Evolutionary conservation across 1,140 invertebrate genomes (phyloP).

Genomic region (Euura saliciscinereae): DNA sequence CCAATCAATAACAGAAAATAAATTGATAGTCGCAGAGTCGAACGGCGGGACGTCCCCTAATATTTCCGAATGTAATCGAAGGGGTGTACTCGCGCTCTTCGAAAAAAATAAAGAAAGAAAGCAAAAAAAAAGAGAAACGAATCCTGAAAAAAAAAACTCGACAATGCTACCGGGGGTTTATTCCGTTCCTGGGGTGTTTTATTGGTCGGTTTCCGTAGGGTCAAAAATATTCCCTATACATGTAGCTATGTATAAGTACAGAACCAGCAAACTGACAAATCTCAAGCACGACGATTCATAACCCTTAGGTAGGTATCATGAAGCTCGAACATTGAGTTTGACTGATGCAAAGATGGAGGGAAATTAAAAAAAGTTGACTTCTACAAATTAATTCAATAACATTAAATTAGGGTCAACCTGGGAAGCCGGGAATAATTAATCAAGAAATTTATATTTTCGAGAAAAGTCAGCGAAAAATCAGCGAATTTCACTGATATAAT

Average conservation of each 20-base stretch:
- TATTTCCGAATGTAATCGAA: slow-evolving; percentile 63
- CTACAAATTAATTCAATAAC: too few relatives aligned
- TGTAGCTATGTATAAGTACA: neutral
- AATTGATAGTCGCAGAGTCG: slow-evolving; percentile 57
- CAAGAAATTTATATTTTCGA: too few relatives aligned
- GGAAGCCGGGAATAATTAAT: too few relatives aligned
- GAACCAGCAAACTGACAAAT: neutral
- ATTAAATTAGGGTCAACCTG: too few relatives aligned
- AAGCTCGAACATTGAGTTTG: too few relatives aligned
- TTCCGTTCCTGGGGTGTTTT: neutral
- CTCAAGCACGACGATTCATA: neutral
- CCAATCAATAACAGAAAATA: slow-evolving; percentile 54
- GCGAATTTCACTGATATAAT: too few relatives aligned
- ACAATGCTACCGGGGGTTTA: neutral
- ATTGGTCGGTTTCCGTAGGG: slow-evolving; percentile 6
- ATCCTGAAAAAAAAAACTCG: neutral
- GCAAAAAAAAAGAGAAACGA: neutral
- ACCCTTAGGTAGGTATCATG: too few relatives aligned
- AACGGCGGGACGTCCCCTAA: slow-evolving; percentile 61
- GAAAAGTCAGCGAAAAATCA: too few relatives aligned
- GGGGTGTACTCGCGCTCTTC: slow-evolving; percentile 50
- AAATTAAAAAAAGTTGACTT: too few relatives aligned
- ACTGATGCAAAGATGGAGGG: too few relatives aligned
- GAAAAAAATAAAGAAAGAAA: slow-evolving; percentile 33
- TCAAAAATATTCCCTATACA: neutral